A percentile compares a stretch with the other conserved stretches of the same genome.
These are phyloP conservation scores for Trisateles emortualis DNA, from an alignment of 2,888 invertebrate genomes.

Conservation along the genomic window DNA sequence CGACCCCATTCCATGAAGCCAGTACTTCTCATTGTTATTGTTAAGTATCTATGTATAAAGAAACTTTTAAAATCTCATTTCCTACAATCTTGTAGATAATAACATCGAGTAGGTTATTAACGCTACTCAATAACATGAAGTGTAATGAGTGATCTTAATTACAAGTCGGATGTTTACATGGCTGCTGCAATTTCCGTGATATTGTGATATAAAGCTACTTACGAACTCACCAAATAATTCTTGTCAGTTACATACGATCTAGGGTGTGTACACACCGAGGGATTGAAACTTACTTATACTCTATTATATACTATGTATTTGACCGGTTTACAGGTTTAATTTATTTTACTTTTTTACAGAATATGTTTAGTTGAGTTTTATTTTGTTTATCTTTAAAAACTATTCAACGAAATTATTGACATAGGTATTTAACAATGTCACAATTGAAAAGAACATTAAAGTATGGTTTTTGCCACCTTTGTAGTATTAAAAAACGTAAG, in stretches of 20 bases:
- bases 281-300: not conserved
- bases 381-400: no score
- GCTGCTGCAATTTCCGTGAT: constrained; percentile 32
- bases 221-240: constrained; percentile 50
- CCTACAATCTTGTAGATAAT: not conserved
- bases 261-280: constrained; percentile 16
- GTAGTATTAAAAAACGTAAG: no score
- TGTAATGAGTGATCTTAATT: constrained; percentile 30
- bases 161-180: constrained; percentile 27
- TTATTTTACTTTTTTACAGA: no score
- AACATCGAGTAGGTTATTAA: not conserved
- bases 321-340: no score
- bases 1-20: no score
- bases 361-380: no score
- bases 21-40: no score
- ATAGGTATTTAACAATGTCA: no score
- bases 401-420: no score
- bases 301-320: no score
- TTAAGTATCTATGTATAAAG: not conserved
- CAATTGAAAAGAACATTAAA: no score
- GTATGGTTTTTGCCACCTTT: no score
- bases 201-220: constrained; percentile 38
- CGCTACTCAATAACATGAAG: not conserved
- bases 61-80: not conserved
- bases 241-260: constrained; percentile 13